phyloP scores from a whole-genome alignment of 1,140 invertebrate species.

The Brachionus rotundiformis region DNA sequence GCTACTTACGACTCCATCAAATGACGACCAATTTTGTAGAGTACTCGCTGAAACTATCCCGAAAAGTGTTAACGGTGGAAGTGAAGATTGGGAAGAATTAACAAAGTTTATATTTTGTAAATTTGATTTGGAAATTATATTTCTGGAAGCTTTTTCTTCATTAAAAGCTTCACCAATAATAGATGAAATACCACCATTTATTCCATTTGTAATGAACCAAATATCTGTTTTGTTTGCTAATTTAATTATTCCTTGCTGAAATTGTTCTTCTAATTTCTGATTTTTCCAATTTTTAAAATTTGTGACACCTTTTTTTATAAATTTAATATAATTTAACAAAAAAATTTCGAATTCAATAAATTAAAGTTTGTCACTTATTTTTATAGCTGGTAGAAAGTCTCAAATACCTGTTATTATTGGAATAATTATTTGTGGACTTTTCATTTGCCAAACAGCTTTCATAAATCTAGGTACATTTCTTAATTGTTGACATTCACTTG shows the following conservation, averaged over 20 bases:
- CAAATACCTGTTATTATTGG: constrained; percentile 47
- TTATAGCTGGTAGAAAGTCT: too few relatives aligned
- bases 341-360: too few relatives aligned
- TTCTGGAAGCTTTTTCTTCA: constrained; percentile 41
- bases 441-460: constrained; percentile 34
- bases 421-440: constrained; percentile 47
- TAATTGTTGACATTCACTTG: neutral
- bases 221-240: constrained; percentile 46
- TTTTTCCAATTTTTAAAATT: constrained; percentile 52
- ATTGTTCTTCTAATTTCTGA: constrained; percentile 46
- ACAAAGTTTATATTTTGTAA: neutral
- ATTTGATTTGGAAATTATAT: neutral
- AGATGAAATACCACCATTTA: constrained; percentile 31
- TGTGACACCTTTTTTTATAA: neutral
- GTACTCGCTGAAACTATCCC: constrained; percentile 37
- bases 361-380: too few relatives aligned
- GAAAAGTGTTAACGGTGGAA: constrained; percentile 25
- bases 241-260: constrained; percentile 47
- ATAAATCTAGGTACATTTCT: constrained; percentile 42
- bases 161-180: constrained; percentile 41
- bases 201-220: constrained; percentile 51
- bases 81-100: neutral
- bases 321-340: too few relatives aligned
- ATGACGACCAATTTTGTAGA: constrained; percentile 40
- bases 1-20: constrained; percentile 34